Conservation (phyloP, 2,113 vertebrate species). For the Phasianus colchicus region DNA sequence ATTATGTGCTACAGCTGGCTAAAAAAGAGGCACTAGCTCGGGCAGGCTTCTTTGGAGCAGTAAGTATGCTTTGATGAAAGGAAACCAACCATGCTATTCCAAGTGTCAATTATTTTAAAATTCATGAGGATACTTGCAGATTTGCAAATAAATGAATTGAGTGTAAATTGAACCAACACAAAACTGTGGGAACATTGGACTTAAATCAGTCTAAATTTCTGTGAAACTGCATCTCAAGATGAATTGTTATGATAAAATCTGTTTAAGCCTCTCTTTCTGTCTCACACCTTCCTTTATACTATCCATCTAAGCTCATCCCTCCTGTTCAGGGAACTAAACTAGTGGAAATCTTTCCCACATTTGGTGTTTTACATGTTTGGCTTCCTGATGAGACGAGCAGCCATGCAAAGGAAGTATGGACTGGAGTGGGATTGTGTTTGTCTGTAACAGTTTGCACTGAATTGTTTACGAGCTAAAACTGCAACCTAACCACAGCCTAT, state of each 20-base stretch:
- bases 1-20: slow-evolving; percentile 85
- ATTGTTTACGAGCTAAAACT: background rate
- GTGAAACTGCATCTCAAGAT: slow-evolving; percentile 2
- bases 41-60: slow-evolving; percentile 93
- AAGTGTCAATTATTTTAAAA: background rate
- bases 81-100: background rate
- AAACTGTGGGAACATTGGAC: background rate
- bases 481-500: background rate
- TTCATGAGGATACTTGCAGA: background rate
- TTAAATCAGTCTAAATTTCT: slow-evolving; percentile 13
- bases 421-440: background rate
- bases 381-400: background rate
- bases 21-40: slow-evolving; percentile 86
- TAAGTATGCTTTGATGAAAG: slow-evolving; percentile 74
- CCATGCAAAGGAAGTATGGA: accelerated
- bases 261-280: background rate
- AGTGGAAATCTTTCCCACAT: background rate
- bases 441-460: background rate
- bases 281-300: background rate
- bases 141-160: background rate
- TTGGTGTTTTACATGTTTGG: background rate
- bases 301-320: background rate
- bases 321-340: background rate
- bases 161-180: background rate
- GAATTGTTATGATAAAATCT: background rate